Conservation (phyloP, 2,113 vertebrate genomes). For the Tychaedon coryphoeus region DNA sequence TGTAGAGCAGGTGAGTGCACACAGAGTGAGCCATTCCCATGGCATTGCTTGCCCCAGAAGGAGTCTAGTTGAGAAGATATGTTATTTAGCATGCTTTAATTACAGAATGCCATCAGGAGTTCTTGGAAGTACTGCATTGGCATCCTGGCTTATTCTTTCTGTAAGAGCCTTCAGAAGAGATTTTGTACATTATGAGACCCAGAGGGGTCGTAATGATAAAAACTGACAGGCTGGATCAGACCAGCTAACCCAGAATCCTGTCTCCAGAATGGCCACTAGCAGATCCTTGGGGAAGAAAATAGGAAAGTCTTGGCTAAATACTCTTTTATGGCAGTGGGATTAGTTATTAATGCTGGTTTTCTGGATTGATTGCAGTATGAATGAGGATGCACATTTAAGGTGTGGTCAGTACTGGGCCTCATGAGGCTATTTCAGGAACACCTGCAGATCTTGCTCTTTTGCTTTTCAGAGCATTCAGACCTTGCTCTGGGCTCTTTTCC, state of each 20-base stretch:
- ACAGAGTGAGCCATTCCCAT: not conserved
- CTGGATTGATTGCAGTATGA: not conserved
- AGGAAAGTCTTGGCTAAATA: not conserved
- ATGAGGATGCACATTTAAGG: not conserved
- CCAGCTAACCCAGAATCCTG: not conserved
- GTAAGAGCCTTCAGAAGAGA: not conserved
- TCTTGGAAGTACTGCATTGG: not conserved
- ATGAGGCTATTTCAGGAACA: not conserved
- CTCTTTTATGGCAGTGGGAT: not conserved
- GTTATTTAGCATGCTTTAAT: not conserved
- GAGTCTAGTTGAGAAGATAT: not conserved
- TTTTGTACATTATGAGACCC: not conserved
- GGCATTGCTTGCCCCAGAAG: not conserved
- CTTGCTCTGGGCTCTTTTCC: not conserved
- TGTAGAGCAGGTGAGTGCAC: constrained; percentile 84
- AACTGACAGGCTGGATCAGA: not conserved
- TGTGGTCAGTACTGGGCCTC: not conserved
- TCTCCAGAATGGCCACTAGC: not conserved
- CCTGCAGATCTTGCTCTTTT: not conserved
- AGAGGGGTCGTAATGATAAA: not conserved
- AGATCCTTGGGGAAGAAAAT: not conserved
- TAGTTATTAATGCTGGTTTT: not conserved
- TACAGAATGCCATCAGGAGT: not conserved
- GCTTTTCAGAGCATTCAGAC: not conserved
- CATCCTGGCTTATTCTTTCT: not conserved